Base-by-base conservation (phyloP, 2,888 invertebrate genomes). In the Hydraecia micacea region DNA sequence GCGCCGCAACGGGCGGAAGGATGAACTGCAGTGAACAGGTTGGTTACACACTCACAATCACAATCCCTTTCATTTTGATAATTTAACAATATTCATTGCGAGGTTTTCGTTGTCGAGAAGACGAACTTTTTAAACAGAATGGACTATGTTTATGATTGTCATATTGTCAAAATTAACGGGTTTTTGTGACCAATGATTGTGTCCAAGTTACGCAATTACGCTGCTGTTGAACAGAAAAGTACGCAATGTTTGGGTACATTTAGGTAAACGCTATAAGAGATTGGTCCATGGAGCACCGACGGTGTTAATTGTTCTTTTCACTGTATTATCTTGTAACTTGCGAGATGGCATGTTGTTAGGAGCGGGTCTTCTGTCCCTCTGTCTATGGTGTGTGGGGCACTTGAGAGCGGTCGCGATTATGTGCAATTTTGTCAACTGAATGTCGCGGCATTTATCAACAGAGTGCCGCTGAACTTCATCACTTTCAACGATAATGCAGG, bases 391-490 rank as follows among this genome's bases (percentile, higher is more conserved):
- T 52, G 58, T 21, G 60, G 11, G 46, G 21, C 73, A 69, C 83
- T 83, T 52, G 73, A 42, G n/a, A 86, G 77, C 71, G 76, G 73
- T 75, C n/a, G 87, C 88, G 90, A 92, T 92, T 92, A 92, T 89
- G 91, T 90, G 91, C 91, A 91, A 92, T 93, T 92, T 92, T 81
- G 91, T 91, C 88, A 92, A 91, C 90, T 87, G 90, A 89, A 90
- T 88, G 88, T 81, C 86, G 88, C 81, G 79, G 88, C 92, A 89
- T 92, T 88, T 89, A 83, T 90, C 87, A 81, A 71, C 79, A 63
- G 80, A 82, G 81, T 81, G 65, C 49, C 65, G 46, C 71, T 75
- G 71, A 68, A 73, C 72, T 67, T 81, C 82, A 79, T 77, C 67
- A 81, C 85, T 86, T 77, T 85, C 75, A 86, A 73, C 83, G 73